A percentile compares a stretch with the other conserved stretches of the same genome.
Conservation (phyloP, 2,888 invertebrate species). For the Lasioglossum pauxillum region DNA sequence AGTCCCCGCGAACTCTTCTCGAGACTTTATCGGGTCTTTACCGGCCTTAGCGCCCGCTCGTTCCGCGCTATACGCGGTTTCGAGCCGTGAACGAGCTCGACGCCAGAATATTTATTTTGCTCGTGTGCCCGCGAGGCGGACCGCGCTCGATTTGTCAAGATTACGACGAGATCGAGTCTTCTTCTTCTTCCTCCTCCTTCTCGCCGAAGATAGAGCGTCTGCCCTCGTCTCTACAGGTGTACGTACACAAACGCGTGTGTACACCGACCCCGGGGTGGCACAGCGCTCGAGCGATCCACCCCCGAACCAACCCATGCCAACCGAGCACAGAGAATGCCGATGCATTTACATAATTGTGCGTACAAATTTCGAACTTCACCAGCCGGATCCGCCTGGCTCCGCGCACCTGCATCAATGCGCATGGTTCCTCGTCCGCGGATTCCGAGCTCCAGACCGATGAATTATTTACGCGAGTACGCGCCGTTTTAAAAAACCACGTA, state of each 20-base stretch:
- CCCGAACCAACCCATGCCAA: background rate
- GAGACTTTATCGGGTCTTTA: constrained; percentile 54
- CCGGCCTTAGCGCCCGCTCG: constrained; percentile 27
- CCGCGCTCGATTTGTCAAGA: constrained; percentile 71
- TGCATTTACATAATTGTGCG: constrained; percentile 79
- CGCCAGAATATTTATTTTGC: constrained; percentile 59
- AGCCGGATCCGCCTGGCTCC: constrained; percentile 71
- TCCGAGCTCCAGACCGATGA: constrained; percentile 69
- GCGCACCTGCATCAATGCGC: constrained; percentile 1
- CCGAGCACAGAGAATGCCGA: constrained; percentile 44
- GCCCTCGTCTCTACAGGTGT: constrained; percentile 2
- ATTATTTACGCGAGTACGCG: constrained; percentile 78
- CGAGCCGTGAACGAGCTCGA: background rate
- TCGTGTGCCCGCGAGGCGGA: constrained; percentile 14
- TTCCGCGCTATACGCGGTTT: constrained; percentile 18
- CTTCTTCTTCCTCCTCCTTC: background rate
- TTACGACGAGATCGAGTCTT: constrained; percentile 58
- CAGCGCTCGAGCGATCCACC: background rate
- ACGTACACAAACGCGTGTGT: background rate
- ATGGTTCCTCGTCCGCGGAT: constrained; percentile 41
- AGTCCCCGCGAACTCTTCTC: constrained; percentile 37
- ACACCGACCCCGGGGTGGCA: background rate
- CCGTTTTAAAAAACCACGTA: constrained; percentile 73
- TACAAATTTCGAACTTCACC: constrained; percentile 77
- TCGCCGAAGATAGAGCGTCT: constrained; percentile 12